These are phyloP conservation scores for Noctuana brunneofusca DNA, from an alignment of 2,888 invertebrate genomes.

Conservation along the genomic window DNA sequence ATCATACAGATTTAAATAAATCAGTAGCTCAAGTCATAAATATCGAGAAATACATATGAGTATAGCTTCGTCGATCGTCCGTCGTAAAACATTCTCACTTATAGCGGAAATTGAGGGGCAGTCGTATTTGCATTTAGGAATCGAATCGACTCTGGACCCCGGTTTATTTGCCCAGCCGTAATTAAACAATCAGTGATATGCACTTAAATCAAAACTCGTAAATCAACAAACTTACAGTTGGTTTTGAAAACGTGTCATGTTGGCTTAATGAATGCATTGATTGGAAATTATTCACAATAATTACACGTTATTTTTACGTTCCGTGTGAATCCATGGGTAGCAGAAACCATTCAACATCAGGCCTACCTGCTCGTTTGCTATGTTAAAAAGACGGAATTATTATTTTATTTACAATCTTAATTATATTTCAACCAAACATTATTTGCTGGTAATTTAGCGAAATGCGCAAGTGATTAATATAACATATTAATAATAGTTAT, in stretches of 20 bases:
- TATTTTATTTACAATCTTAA: too few species aligned
- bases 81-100: conserved; percentile 29
- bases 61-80: background rate
- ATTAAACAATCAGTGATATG: conserved; percentile 63
- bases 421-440: too few species aligned
- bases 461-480: too few species aligned
- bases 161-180: conserved; percentile 49
- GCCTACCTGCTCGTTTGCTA: too few species aligned
- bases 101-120: conserved; percentile 23
- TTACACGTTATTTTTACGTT: background rate
- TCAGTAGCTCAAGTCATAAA: conserved; percentile 7
- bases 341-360: too few species aligned
- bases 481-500: too few species aligned
- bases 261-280: background rate
- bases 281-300: conserved; percentile 4
- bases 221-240: conserved; percentile 46
- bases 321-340: too few species aligned
- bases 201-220: conserved; percentile 55
- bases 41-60: background rate
- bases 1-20: too few species aligned
- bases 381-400: too few species aligned
- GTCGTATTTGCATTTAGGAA: conserved; percentile 35
- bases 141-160: conserved; percentile 32
- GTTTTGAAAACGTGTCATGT: conserved; percentile 5
- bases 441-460: too few species aligned